Evolutionary conservation across 2,113 vertebrate genomes (phyloP).

Genomic region (Salvelinus sp.): DNA sequence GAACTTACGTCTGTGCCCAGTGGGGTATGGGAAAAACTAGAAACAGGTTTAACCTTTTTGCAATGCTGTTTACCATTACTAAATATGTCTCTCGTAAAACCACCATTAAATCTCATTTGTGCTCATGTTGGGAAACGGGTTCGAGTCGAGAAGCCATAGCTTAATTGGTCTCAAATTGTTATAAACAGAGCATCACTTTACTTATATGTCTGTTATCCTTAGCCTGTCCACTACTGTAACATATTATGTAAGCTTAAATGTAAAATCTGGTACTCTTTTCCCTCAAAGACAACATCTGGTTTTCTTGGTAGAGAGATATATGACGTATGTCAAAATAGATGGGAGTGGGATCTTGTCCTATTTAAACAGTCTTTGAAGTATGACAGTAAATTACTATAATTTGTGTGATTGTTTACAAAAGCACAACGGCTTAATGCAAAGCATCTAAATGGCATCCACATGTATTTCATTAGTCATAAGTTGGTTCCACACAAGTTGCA

Average conservation of each 20-base stretch:
- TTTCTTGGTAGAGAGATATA: neutral
- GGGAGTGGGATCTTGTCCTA: conserved; percentile 3
- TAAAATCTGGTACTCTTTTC: neutral
- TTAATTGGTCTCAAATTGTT: too few relatives aligned
- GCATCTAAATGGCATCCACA: neutral
- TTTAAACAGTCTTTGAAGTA: too few relatives aligned
- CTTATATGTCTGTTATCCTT: neutral
- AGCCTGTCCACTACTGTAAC: neutral
- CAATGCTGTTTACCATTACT: too few relatives aligned
- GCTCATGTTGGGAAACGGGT: too few relatives aligned
- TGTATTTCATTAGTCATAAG: neutral
- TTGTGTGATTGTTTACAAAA: conserved; percentile 21
- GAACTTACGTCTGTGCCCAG: too few relatives aligned
- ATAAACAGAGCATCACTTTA: neutral
- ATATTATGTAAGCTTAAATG: neutral
- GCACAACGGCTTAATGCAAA: neutral
- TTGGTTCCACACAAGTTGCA: neutral
- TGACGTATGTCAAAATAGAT: conserved; percentile 12
- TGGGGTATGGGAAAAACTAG: too few relatives aligned
- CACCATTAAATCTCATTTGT: too few relatives aligned
- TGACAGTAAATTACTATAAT: conserved; percentile 11
- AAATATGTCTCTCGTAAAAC: too few relatives aligned
- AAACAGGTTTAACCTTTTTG: neutral
- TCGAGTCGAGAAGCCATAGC: too few relatives aligned
- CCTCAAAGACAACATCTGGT: neutral